Percentiles rank a stretch among this genome's conserved stretches.
Conservation (phyloP, 2,888 invertebrate genomes). For the Hyppa rectilinea region DNA sequence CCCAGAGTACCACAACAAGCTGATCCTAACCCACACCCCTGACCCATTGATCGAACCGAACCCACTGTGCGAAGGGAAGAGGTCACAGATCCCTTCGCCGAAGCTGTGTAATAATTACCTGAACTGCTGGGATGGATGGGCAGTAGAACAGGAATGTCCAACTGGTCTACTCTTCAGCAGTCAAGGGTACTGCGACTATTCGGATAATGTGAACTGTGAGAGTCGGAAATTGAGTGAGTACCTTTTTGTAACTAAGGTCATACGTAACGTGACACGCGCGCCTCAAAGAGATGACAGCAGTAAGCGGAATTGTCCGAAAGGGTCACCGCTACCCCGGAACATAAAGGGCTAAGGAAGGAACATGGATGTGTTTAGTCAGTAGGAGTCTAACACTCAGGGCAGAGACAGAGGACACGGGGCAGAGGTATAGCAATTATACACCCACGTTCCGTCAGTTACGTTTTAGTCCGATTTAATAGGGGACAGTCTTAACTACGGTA, state of each 20-base stretch:
- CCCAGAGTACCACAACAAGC: conserved; percentile 82
- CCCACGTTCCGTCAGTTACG: too few relatives aligned
- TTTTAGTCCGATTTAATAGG: too few relatives aligned
- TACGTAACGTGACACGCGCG: too few relatives aligned
- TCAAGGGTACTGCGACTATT: conserved; percentile 92
- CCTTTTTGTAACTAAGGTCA: neutral
- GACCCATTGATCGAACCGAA: conserved; percentile 79
- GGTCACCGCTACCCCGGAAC: too few relatives aligned
- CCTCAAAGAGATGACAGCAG: too few relatives aligned
- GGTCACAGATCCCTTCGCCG: conserved; percentile 92
- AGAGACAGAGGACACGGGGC: too few relatives aligned
- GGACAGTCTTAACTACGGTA: too few relatives aligned
- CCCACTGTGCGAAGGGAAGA: conserved; percentile 83
- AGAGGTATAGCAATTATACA: too few relatives aligned
- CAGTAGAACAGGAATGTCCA: conserved; percentile 92
- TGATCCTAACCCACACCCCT: conserved; percentile 75
- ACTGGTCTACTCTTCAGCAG: conserved; percentile 91
- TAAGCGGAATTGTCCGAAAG: too few relatives aligned
- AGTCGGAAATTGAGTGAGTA: conserved; percentile 85
- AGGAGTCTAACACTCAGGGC: too few relatives aligned
- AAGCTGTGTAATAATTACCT: conserved; percentile 91
- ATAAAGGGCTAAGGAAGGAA: too few relatives aligned
- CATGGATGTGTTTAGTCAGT: too few relatives aligned
- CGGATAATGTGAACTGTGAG: conserved; percentile 92
- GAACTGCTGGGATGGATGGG: conserved; percentile 94